Evolutionary conservation across 2,888 invertebrate genomes (phyloP).

Genomic region (Ormyrus thymus): DNA sequence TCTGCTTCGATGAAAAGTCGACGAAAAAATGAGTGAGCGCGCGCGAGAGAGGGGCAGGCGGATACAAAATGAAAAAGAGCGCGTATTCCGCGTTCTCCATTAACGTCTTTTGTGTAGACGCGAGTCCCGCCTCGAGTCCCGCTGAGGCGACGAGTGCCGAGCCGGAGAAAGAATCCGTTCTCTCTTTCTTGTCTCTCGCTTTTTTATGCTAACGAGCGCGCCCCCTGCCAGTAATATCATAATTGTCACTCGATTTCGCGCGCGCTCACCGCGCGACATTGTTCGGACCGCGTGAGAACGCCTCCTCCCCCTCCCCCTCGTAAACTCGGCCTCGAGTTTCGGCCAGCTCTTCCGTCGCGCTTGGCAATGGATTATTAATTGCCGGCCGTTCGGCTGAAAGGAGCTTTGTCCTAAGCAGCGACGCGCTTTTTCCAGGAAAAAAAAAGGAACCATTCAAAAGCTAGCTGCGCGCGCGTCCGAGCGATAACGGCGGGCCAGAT

Average conservation of each 20-base stretch:
- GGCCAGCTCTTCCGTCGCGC: neutral
- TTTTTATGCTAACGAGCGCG: conserved; percentile 18
- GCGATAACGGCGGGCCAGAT: conserved; percentile 3
- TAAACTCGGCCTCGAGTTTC: neutral
- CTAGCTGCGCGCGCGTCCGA: too few relatives aligned
- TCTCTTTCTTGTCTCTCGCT: conserved; percentile 18
- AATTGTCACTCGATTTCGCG: conserved; percentile 40
- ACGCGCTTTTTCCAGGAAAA: too few relatives aligned
- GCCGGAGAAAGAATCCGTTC: conserved; percentile 25
- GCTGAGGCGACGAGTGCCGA: conserved; percentile 31
- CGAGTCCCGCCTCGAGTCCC: conserved; percentile 29
- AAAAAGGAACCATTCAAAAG: too few relatives aligned
- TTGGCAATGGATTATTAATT: too few relatives aligned
- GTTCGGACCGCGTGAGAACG: neutral
- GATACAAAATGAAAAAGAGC: conserved; percentile 17
- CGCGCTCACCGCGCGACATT: neutral
- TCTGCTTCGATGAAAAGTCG: conserved; percentile 63
- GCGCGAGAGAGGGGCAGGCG: neutral
- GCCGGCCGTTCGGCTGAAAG: neutral
- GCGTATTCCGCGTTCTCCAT: conserved; percentile 32
- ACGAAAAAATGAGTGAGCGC: conserved; percentile 51
- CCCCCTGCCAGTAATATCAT: conserved; percentile 21
- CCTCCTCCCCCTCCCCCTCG: too few relatives aligned
- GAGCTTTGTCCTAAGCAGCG: neutral
- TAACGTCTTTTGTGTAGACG: conserved; percentile 50